Evolutionary conservation across 1,140 invertebrate species (phyloP).

Genomic region (Venustaconcha ellipsiformis): DNA sequence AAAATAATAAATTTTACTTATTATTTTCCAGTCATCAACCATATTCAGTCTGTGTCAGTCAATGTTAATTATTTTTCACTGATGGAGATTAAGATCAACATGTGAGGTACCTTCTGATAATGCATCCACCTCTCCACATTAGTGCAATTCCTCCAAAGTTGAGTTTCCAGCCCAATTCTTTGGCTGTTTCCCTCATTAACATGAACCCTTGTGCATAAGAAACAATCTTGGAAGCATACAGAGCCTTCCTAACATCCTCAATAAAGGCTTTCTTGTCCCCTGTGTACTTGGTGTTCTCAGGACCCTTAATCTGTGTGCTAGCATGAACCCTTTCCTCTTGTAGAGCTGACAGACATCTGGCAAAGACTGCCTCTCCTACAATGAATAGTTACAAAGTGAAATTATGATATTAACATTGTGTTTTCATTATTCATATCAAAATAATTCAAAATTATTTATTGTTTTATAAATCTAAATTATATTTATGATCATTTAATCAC

Average conservation of each 20-base stretch:
- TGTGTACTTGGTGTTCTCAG: slow-evolving; percentile 62
- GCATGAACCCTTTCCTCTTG: slow-evolving; percentile 86
- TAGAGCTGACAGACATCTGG: slow-evolving; percentile 92
- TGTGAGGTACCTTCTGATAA: slow-evolving; percentile 85
- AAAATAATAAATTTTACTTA: too few species aligned
- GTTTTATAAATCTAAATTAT: neutral
- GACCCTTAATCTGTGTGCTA: slow-evolving; percentile 80
- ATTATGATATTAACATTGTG: neutral
- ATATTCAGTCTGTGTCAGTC: neutral
- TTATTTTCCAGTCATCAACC: neutral
- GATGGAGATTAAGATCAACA: neutral
- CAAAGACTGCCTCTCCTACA: slow-evolving; percentile 93
- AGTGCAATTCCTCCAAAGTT: slow-evolving; percentile 98
- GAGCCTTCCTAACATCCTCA: slow-evolving; percentile 82
- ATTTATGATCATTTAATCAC: too few species aligned
- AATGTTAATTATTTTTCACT: neutral
- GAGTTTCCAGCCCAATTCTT: slow-evolving; percentile 91
- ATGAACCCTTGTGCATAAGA: slow-evolving; percentile 99
- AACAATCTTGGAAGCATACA: slow-evolving; percentile 98
- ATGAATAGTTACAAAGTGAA: too few species aligned
- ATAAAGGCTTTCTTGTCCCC: slow-evolving; percentile 87
- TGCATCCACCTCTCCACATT: slow-evolving; percentile 99
- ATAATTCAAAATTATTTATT: neutral
- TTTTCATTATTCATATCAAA: too few species aligned
- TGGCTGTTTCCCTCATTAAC: slow-evolving; percentile 94